Evolutionary conservation across 1,140 invertebrate species (phyloP), one percentile per base, ranked within the genome.

Genomic region (Laupala kohalensis): DNA sequence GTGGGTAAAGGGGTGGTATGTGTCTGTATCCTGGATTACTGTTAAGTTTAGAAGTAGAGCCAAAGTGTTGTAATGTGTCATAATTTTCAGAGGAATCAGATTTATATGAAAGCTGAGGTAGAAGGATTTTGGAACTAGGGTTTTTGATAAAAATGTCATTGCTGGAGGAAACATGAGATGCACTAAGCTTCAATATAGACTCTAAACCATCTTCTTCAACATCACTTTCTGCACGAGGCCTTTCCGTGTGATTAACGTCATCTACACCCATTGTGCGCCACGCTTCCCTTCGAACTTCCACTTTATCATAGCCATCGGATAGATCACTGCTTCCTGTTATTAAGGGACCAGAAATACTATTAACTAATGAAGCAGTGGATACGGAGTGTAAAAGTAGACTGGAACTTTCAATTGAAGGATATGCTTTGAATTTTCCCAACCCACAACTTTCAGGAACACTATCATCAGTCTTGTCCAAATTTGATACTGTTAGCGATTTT

Each of bases 1-100:
- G 15, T 37, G 68, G 64, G 26, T 28, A 30, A 15, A 67, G 62
- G 26, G 63, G 24, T 65, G 64, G 68, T 13, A 90, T 82, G 75
- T 87, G 86, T 75, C 89, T 90, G 76, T 92, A 92, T 15, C 85
- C 84, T n/a, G 88, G 84, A 67, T 85, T 86, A 75, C 83, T 85
- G 69, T 86, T 86, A 63, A 87, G 79, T 81, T 91, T 92, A 73
- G 84, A 86, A 29, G 85, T 84, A 0, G 90, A 89, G 13, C 89
- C 89, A 77, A 92, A 90, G 77, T 91, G 89, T 76, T 92, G 88
- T n/a, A 93, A 77, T 70, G 87, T 88, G 78, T 93, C 91, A 78
- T 93, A 93, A 71, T 80, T 73, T 30, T 77, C 75, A 13, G 19
- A 13, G 27, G 68, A 15, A 62, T 73, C 70, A 37, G 69, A 53